phyloP scores from a whole-genome alignment of 2,113 vertebrate species.

The Odontesthes bonariensis region DNA sequence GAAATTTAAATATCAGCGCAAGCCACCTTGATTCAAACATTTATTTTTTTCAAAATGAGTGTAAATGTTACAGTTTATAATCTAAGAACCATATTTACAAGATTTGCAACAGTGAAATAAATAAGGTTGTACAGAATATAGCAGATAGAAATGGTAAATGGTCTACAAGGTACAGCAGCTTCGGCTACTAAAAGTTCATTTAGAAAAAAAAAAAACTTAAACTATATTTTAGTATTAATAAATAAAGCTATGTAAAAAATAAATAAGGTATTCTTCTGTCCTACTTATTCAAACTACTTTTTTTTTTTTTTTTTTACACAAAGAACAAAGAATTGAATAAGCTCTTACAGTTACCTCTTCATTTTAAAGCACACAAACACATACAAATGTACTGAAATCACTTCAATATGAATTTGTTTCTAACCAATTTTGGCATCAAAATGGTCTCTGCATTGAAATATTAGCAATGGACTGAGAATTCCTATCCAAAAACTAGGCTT shows the following conservation, averaged over 20 bases:
- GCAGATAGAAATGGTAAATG: conserved; percentile 79
- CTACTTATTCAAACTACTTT: conserved; percentile 78
- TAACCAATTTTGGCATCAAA: conserved; percentile 71
- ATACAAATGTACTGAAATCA: conserved; percentile 66
- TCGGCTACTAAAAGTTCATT: conserved; percentile 79
- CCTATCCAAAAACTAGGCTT: conserved; percentile 29
- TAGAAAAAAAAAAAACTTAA: conserved; percentile 66
- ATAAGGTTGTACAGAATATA: conserved; percentile 80
- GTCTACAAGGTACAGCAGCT: conserved; percentile 84
- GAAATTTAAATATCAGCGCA: neutral
- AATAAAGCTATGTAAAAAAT: conserved; percentile 89
- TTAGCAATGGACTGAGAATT: conserved; percentile 44
- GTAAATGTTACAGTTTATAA: conserved; percentile 80
- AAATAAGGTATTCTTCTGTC: conserved; percentile 84
- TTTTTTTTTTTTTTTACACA: conserved; percentile 71
- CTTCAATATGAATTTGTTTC: conserved; percentile 61
- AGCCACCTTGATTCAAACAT: conserved; percentile 74
- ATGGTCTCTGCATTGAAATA: conserved; percentile 57
- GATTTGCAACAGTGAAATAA: conserved; percentile 82
- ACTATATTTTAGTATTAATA: conserved; percentile 86
- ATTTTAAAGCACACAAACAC: conserved; percentile 76
- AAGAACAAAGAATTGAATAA: conserved; percentile 74
- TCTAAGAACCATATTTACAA: conserved; percentile 82
- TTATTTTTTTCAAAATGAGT: conserved; percentile 80
- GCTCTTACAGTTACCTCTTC: conserved; percentile 76